Percentiles rank a stretch among this genome's conserved stretches.
Evolutionary conservation across 2,888 invertebrate genomes (phyloP).

Genomic region (Iphiclides podalirius): DNA sequence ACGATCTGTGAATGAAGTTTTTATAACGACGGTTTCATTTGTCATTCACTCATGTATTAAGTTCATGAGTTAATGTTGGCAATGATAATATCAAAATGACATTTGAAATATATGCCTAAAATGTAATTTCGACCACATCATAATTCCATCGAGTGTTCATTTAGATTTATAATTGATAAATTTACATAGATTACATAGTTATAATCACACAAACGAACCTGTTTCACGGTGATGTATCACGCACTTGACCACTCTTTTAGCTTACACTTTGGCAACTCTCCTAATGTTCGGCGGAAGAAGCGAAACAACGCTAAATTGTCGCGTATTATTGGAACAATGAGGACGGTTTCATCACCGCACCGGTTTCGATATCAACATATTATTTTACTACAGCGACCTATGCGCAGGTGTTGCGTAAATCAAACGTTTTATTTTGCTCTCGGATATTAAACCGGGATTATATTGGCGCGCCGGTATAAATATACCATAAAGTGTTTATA

Average conservation of each 20-base stretch:
- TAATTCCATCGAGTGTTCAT: too few species aligned
- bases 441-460: background rate
- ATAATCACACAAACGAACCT: too few species aligned
- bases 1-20: too few species aligned
- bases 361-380: conserved; percentile 18
- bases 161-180: too few species aligned
- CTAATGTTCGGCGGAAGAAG: conserved; percentile 57
- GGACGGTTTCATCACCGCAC: conserved; percentile 33
- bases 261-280: conserved; percentile 53
- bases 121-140: too few species aligned
- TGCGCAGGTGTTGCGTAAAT: conserved; percentile 12
- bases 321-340: conserved; percentile 45
- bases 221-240: conserved; percentile 12
- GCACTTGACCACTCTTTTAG: conserved; percentile 47
- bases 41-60: too few species aligned
- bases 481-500: too few species aligned
- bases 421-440: conserved; percentile 11
- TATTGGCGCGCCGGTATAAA: background rate
- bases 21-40: too few species aligned
- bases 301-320: conserved; percentile 42
- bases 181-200: too few species aligned
- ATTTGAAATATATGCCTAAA: too few species aligned
- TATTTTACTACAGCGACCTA: conserved; percentile 13
- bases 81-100: too few species aligned
- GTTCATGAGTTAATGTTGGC: too few species aligned